A percentile compares a stretch with the other conserved stretches of the same genome.
Conservation (phyloP, 2,113 vertebrate genomes). For the Dolichallabes microphthalmus region DNA sequence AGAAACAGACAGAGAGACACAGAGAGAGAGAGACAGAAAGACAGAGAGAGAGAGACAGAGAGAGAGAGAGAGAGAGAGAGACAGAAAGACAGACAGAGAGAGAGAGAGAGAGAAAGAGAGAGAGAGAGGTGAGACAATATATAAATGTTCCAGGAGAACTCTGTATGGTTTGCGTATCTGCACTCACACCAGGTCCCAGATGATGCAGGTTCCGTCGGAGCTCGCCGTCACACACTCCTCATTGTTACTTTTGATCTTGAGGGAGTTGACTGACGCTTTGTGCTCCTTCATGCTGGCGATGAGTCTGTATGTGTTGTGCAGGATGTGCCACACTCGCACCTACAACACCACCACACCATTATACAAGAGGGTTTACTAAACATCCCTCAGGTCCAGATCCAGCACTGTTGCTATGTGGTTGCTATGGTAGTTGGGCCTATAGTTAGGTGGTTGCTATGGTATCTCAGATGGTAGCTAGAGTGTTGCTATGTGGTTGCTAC, state of each 20-base stretch:
- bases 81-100: neutral
- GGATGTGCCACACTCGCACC: conserved; percentile 82
- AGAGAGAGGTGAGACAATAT: neutral
- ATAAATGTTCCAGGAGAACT: neutral
- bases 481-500: neutral
- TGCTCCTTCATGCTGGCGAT: conserved; percentile 78
- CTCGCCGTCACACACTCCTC: conserved; percentile 81
- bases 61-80: no score
- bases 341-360: conserved; percentile 40
- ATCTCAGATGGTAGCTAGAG: neutral
- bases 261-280: conserved; percentile 73
- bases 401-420: neutral
- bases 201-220: conserved; percentile 82
- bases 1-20: no score
- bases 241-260: conserved; percentile 78
- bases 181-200: conserved; percentile 89
- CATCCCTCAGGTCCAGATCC: neutral
- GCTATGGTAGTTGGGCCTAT: no score
- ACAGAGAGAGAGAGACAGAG: no score
- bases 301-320: conserved; percentile 63
- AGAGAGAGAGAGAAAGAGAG: neutral
- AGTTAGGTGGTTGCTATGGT: neutral
- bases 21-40: no score
- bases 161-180: neutral
- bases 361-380: neutral